These are phyloP conservation scores for Apodemus speciosus DNA, from an alignment of 2,113 vertebrate species.

Conservation along the genomic window DNA sequence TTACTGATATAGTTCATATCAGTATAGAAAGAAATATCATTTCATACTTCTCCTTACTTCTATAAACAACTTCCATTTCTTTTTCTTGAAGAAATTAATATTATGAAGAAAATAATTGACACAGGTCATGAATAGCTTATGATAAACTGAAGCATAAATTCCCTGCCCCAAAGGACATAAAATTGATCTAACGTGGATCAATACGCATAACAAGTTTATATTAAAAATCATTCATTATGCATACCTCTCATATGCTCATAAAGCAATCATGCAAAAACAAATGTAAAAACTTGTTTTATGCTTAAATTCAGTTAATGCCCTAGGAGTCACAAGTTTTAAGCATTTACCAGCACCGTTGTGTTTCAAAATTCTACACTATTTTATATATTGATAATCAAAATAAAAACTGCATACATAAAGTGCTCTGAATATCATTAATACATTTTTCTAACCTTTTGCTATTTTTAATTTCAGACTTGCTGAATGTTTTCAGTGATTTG, in stretches of 20 bases:
- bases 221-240: slow-evolving; percentile 34
- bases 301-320: slow-evolving; percentile 24
- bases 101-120: slow-evolving; percentile 25
- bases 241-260: not conserved
- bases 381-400: slow-evolving; percentile 8
- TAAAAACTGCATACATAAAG: not conserved
- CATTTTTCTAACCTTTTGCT: slow-evolving; percentile 16
- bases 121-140: not conserved
- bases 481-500: not conserved
- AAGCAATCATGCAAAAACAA: slow-evolving; percentile 50
- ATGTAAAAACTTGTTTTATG: slow-evolving; percentile 33
- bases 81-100: slow-evolving; percentile 14
- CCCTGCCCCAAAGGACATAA: slow-evolving; percentile 4
- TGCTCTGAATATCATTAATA: slow-evolving; percentile 11
- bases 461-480: slow-evolving; percentile 39
- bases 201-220: slow-evolving; percentile 17
- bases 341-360: not conserved
- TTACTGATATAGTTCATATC: not conserved
- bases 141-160: slow-evolving; percentile 14
- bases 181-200: slow-evolving; percentile 47
- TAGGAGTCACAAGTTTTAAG: slow-evolving; percentile 34
- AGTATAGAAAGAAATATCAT: not conserved
- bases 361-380: not conserved
- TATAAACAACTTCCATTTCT: not conserved
- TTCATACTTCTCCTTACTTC: not conserved